phyloP scores from a whole-genome alignment of 1,140 invertebrate genomes.

The Doryteuthis pealeii region DNA sequence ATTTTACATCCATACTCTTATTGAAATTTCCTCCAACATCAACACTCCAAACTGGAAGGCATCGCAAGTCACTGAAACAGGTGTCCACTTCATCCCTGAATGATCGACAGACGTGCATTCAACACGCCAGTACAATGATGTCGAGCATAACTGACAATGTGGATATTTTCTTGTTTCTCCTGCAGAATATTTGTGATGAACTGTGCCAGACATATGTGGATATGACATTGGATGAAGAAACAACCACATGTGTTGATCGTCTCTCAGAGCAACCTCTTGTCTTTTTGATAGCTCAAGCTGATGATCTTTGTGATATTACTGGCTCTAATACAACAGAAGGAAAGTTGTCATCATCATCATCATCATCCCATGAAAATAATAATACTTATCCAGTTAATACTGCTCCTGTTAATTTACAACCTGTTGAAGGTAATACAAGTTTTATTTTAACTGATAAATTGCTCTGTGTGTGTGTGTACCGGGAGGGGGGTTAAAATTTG shows the following conservation, averaged over 20 bases:
- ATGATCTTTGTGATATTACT: constrained; percentile 65
- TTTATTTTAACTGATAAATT: too few species aligned
- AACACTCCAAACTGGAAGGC: constrained; percentile 66
- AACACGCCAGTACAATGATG: neutral
- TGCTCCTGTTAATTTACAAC: neutral
- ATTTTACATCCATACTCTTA: constrained; percentile 81
- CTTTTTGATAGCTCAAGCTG: constrained; percentile 68
- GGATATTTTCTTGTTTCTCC: constrained; percentile 49
- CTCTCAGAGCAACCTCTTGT: constrained; percentile 69
- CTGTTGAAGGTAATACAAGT: neutral
- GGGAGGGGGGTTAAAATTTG: too few species aligned
- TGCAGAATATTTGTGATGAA: constrained; percentile 64
- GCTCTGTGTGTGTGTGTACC: too few species aligned
- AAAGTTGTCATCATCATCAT: constrained; percentile 5
- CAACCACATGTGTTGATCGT: constrained; percentile 64
- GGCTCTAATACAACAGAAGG: neutral
- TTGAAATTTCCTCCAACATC: constrained; percentile 74
- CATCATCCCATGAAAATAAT: too few species aligned
- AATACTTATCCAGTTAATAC: neutral
- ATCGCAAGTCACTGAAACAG: constrained; percentile 18
- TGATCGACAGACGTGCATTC: constrained; percentile 12
- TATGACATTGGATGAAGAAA: constrained; percentile 66
- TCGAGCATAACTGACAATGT: constrained; percentile 23
- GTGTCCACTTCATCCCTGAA: constrained; percentile 16
- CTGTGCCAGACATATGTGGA: constrained; percentile 69